These are phyloP conservation scores for Rhadina sibilatrix DNA, from an alignment of 2,113 vertebrate species.

Conservation along the genomic window DNA sequence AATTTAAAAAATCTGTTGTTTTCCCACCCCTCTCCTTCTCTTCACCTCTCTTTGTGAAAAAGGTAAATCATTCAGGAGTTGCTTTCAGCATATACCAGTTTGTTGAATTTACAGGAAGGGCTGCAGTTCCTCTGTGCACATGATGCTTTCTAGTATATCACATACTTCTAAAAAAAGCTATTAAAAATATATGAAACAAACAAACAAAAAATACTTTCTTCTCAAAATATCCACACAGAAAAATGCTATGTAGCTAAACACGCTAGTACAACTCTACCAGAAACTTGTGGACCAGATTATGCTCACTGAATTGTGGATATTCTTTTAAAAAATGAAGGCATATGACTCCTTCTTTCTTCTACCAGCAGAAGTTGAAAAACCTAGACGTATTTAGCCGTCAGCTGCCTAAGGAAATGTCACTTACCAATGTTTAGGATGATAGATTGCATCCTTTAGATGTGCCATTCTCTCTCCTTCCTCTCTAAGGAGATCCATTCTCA, in stretches of 20 bases:
- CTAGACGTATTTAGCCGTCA: background rate
- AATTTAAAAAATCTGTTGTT: slow-evolving; percentile 67
- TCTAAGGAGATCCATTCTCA: slow-evolving; percentile 60
- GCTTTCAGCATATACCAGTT: slow-evolving; percentile 50
- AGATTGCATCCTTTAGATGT: slow-evolving; percentile 48
- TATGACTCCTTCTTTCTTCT: background rate
- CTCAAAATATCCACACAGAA: background rate
- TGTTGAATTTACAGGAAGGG: slow-evolving; percentile 48
- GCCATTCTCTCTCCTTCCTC: slow-evolving; percentile 55
- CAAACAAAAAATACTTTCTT: slow-evolving; percentile 6
- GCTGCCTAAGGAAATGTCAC: slow-evolving; percentile 48
- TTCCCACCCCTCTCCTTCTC: slow-evolving; percentile 42
- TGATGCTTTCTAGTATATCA: slow-evolving; percentile 26
- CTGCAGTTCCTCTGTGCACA: slow-evolving; percentile 18
- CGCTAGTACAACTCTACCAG: background rate
- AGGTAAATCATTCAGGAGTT: slow-evolving; percentile 53
- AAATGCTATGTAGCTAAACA: background rate
- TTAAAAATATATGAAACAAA: background rate
- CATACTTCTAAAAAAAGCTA: background rate
- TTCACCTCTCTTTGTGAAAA: slow-evolving; percentile 47
- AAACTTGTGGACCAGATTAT: background rate
- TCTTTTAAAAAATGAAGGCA: background rate
- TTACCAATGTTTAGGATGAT: slow-evolving; percentile 39
- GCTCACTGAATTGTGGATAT: background rate
- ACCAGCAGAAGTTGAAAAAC: background rate